These are phyloP conservation scores for Endotricha flammealis DNA, from an alignment of 2,888 invertebrate genomes.

Conservation along the genomic window DNA sequence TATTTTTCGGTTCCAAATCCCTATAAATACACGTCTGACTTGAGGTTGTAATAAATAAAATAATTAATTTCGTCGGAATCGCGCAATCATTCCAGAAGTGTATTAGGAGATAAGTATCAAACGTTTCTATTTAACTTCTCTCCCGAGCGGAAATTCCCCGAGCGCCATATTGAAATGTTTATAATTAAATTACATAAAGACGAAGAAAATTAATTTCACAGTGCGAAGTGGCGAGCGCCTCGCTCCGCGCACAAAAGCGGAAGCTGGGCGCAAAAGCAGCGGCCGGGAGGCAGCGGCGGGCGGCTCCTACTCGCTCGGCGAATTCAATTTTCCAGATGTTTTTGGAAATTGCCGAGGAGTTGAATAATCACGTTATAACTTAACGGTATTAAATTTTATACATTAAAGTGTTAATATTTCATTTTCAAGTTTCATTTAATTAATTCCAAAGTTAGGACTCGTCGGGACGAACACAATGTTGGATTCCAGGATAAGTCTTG, in stretches of 20 bases:
- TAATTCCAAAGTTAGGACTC: conserved; percentile 69
- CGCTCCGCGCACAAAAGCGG: conserved; percentile 57
- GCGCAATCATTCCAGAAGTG: conserved; percentile 73
- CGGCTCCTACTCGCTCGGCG: conserved; percentile 42
- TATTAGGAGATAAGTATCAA: conserved; percentile 77
- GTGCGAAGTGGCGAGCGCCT: conserved; percentile 68
- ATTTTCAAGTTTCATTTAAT: conserved; percentile 79
- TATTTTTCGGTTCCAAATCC: not conserved
- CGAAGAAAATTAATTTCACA: conserved; percentile 79
- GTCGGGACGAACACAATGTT: conserved; percentile 33
- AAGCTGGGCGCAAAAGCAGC: conserved; percentile 59
- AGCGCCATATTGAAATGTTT: conserved; percentile 79
- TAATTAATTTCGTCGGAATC: conserved; percentile 64
- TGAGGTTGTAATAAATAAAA: conserved; percentile 39
- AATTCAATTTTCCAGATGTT: conserved; percentile 77
- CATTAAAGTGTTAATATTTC: conserved; percentile 79
- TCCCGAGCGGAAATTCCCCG: conserved; percentile 70
- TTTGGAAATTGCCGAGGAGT: conserved; percentile 72
- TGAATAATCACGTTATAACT: conserved; percentile 78
- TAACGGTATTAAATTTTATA: conserved; percentile 77
- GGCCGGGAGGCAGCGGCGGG: conserved; percentile 17
- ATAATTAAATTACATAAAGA: conserved; percentile 79
- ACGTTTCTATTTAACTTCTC: conserved; percentile 78
- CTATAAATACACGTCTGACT: conserved; percentile 10
- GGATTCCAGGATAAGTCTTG: conserved; percentile 40